Conservation (phyloP, 2,888 invertebrate species). For the Deilephila porcellus region DNA sequence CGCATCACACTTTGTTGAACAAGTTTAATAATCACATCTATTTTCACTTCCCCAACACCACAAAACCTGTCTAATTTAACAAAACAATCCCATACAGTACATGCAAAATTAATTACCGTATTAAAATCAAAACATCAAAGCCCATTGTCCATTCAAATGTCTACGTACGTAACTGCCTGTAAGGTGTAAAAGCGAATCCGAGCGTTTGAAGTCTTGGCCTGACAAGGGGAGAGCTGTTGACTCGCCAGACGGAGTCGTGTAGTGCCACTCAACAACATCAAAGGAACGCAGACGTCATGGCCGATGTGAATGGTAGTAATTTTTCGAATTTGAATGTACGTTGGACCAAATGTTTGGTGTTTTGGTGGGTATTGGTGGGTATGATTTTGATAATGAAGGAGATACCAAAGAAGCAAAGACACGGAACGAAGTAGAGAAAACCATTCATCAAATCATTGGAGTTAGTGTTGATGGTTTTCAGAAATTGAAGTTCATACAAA, state of each 20-base stretch:
- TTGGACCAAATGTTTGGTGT: background rate
- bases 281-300: constrained; percentile 54
- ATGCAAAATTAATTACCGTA: background rate
- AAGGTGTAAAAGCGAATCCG: constrained; percentile 79
- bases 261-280: constrained; percentile 76
- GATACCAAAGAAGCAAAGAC: too few species aligned
- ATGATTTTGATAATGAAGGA: background rate
- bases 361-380: background rate
- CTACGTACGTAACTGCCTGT: constrained; percentile 49
- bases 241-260: constrained; percentile 65
- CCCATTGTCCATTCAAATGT: constrained; percentile 34
- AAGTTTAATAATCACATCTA: too few species aligned
- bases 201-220: constrained; percentile 69
- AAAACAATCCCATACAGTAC: background rate
- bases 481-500: too few species aligned
- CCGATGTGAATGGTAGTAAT: constrained; percentile 47
- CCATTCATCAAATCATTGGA: too few species aligned
- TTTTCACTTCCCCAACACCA: background rate
- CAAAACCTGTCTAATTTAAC: background rate
- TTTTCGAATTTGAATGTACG: constrained; percentile 43
- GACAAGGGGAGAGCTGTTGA: constrained; percentile 63
- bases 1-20: too few species aligned
- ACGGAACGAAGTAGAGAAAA: too few species aligned
- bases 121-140: constrained; percentile 30
- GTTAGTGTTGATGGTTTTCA: too few species aligned